phyloP scores from a whole-genome alignment of 2,888 invertebrate species.

The Papilio protenor region DNA sequence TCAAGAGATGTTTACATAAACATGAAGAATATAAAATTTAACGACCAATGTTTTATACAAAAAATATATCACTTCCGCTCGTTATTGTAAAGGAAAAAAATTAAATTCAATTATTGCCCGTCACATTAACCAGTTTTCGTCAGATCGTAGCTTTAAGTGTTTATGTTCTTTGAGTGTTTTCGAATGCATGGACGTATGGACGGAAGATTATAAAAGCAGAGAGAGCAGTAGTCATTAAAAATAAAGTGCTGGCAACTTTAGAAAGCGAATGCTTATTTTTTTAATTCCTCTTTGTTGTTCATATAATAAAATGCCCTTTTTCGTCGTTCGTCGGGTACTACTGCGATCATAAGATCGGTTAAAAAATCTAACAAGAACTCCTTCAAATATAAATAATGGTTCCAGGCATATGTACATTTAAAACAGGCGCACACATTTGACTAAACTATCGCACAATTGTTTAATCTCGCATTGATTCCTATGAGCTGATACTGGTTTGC shows the following conservation, averaged over 20 bases:
- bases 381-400: too few relatives aligned
- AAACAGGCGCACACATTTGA: too few relatives aligned
- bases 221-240: slow-evolving; percentile 21
- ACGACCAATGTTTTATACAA: slow-evolving; percentile 6
- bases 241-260: slow-evolving; percentile 28
- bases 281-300: not conserved
- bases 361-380: too few relatives aligned
- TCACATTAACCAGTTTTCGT: slow-evolving; percentile 19
- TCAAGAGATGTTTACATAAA: not conserved
- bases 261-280: slow-evolving; percentile 9
- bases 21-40: slow-evolving; percentile 12
- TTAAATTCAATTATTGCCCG: slow-evolving; percentile 5
- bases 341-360: too few relatives aligned
- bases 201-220: slow-evolving; percentile 13
- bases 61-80: slow-evolving; percentile 22
- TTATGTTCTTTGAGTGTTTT: slow-evolving; percentile 21
- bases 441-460: too few relatives aligned
- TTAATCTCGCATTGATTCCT: too few relatives aligned
- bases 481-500: too few relatives aligned
- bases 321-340: too few relatives aligned
- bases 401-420: not conserved
- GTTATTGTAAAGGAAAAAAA: not conserved
- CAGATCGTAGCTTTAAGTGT: slow-evolving; percentile 13
- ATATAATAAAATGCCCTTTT: too few relatives aligned
- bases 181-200: not conserved